Conservation (phyloP, 2,888 invertebrate species). For the Euzophera pinguis region DNA sequence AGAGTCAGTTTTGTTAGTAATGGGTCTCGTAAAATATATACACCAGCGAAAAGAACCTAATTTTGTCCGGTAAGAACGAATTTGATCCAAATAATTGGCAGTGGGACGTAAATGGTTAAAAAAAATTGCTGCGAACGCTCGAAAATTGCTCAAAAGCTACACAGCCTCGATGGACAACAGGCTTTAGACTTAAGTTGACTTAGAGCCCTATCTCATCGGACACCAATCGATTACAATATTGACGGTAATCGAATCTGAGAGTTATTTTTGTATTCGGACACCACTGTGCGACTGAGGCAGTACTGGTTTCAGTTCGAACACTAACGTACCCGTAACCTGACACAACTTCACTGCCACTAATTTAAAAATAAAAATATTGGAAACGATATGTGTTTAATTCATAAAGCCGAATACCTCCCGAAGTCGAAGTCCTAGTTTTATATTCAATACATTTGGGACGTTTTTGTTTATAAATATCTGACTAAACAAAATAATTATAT, state of each 20-base stretch:
- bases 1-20: no score
- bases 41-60: no score
- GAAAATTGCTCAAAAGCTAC: not conserved
- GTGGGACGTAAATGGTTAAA: not conserved
- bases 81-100: no score
- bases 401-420: no score
- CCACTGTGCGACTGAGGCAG: constrained; percentile 52
- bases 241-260: constrained; percentile 26
- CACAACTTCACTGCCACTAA: constrained; percentile 79
- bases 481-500: no score
- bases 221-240: constrained; percentile 9
- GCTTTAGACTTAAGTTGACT: constrained; percentile 3
- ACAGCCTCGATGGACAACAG: constrained; percentile 12
- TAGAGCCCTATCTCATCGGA: constrained; percentile 11
- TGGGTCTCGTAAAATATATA: no score
- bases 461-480: no score
- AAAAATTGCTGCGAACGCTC: not conserved
- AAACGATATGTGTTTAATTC: constrained; percentile 43
- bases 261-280: constrained; percentile 53
- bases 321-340: constrained; percentile 64
- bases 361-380: constrained; percentile 79
- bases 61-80: no score
- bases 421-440: no score
- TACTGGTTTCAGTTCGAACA: constrained; percentile 58
- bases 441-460: no score